Evolutionary conservation across 2,113 vertebrate genomes (phyloP), one percentile per base, ranked within the genome.

Genomic region (Ameiurus melas): DNA sequence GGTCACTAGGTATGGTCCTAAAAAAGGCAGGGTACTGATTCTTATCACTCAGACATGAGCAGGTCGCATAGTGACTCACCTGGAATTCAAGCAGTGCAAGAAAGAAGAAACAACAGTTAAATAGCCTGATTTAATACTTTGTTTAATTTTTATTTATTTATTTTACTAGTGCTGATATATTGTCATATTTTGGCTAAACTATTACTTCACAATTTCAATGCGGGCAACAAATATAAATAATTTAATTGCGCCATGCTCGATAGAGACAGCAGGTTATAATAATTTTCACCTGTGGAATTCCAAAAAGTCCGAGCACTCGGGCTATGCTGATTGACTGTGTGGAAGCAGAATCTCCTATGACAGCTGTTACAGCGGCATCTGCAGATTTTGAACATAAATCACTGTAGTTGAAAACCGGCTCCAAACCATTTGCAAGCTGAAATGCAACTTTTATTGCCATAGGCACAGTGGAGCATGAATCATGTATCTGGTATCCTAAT

Each of bases 1-100:
- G 90, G 55, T 96, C 95, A 75, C 95, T 95, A 0, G 95, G 94
- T 14, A 96, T 93, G 17, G 95, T 96, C 90, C 95, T 93, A 87
- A 95, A 94, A 87, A 95, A 95, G 2, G 58, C 90, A 0, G 94
- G 95, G 66, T 93, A 93, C 86, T 94, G 93, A 9, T 88, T 60
- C 84, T 95, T 95, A 87, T 96, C 64, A 58, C 95, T 96, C 66
- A 96, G 90, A 68, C 95, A 94, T 3, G 94, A 81, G 64, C 95
- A 96, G 0, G 95, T 95, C 39, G 96, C 93, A 88, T 93, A 96
- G 90, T 95, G 94, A 73, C 95, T 96, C 30, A 96, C 94, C 95
- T 96, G 17, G 30, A 85, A 17, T 30, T 58, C 4, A 86, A 4
- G 1, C 7, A 20, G 5, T 22, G 47, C 14, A 77, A 84, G 13